phyloP scores from a whole-genome alignment of 2,113 vertebrate species.

The Tetraodon nigroviridis region DNA sequence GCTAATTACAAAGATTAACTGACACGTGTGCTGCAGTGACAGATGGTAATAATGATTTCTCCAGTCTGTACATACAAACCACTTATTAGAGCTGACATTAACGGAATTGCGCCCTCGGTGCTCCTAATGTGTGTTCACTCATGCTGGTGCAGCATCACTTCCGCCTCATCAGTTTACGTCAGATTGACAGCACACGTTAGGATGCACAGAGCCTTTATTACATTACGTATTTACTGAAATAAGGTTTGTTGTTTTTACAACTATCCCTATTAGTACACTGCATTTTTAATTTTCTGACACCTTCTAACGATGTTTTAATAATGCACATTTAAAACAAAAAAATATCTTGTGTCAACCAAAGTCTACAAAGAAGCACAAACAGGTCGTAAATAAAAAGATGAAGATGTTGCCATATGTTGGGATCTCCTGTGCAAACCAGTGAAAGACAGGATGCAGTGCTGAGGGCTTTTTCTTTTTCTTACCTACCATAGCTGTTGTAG shows the following conservation, averaged over 20 bases:
- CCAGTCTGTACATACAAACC: background rate
- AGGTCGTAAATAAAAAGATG: background rate
- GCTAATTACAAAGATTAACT: conserved; percentile 24
- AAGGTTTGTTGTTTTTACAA: no score
- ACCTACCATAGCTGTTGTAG: background rate
- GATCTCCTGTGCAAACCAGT: background rate
- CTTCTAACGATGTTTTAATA: no score
- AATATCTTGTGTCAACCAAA: no score
- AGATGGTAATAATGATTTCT: conserved; percentile 23
- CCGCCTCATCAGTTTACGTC: conserved; percentile 3
- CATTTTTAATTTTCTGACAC: no score
- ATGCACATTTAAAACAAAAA: no score
- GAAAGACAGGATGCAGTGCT: no score
- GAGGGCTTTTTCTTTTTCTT: background rate
- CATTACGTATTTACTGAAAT: no score
- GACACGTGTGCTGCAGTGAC: conserved; percentile 16
- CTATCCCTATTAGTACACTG: no score
- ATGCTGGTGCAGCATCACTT: conserved; percentile 15
- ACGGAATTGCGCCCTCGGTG: conserved; percentile 33
- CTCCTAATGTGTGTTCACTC: conserved; percentile 7
- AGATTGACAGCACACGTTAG: background rate
- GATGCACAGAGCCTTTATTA: no score
- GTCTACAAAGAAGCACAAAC: no score
- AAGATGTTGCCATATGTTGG: background rate
- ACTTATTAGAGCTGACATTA: conserved; percentile 25